Conservation (phyloP, 2,888 invertebrate species). For the Euproctis similis region DNA sequence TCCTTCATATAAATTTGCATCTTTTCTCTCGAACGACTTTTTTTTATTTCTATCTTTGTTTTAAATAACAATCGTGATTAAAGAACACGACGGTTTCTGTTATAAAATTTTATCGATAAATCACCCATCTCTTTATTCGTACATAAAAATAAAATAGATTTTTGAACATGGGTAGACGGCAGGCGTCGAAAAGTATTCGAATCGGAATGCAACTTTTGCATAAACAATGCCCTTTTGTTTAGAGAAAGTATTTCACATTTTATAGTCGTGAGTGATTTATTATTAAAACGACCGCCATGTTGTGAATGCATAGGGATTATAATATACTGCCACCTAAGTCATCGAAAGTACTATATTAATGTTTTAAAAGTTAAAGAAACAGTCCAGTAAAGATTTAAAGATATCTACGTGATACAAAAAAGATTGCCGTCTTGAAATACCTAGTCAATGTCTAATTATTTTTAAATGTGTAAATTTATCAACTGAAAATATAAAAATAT, state of each 20-base stretch:
- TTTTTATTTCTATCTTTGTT: slow-evolving; percentile 38
- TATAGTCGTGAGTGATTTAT: slow-evolving; percentile 67
- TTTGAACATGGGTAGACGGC: slow-evolving; percentile 30
- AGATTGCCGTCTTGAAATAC: no score
- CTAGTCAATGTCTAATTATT: no score
- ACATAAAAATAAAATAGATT: slow-evolving; percentile 47
- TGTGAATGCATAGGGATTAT: slow-evolving; percentile 31
- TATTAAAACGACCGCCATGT: slow-evolving; percentile 57
- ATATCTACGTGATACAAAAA: no score
- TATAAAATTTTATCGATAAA: slow-evolving; percentile 62
- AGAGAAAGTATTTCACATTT: slow-evolving; percentile 75
- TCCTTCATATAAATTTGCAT: no score
- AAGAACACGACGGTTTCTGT: slow-evolving; percentile 59
- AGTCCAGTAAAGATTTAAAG: no score
- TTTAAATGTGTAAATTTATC: no score
- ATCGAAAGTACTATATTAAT: no score
- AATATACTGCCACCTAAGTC: no score
- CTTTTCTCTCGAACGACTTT: slow-evolving; percentile 37
- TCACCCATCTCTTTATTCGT: slow-evolving; percentile 43
- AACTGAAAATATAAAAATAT: no score
- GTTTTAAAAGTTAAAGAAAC: no score
- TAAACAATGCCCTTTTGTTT: slow-evolving; percentile 74
- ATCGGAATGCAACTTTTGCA: slow-evolving; percentile 69
- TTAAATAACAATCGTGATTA: slow-evolving; percentile 64
- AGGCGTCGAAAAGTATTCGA: slow-evolving; percentile 73